Evolutionary conservation across 2,113 vertebrate species (phyloP), one percentile per base, ranked within the genome.

Genomic region (Pelodiscus sinensis): DNA sequence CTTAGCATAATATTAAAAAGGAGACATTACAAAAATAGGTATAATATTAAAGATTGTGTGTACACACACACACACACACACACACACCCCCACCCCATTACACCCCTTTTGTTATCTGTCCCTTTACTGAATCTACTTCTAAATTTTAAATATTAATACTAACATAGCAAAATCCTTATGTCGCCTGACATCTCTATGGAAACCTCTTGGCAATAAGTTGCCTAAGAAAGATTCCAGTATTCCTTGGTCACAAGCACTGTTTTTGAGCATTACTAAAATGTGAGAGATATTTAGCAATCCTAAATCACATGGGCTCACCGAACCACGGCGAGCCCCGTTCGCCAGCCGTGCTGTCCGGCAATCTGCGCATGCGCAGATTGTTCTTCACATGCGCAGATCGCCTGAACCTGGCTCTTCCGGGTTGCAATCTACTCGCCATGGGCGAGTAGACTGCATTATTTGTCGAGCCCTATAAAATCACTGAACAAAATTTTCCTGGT

Each of bases 161-260:
- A 96, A 81, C 90, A 92, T 88, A 97, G 21, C 24, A 97, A 94
- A 95, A 93, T 94, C 95, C 97, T 97, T 81, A 96, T 38, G 94
- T 97, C 95, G 97, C 96, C 97, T 98, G 90, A 87, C 81, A 97
- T 98, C 96, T 96, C 96, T 97, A 97, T 97, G 97, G 98, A 98
- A 97, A 97, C 96, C 79, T 87, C 97, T 98, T 84, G 97, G 95
- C 97, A 98, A 97, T 97, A 92, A 97, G 97, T 97, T 97, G 97
- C 87, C 90, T 83, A 95, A 96, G 96, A 97, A 98, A 97, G 96
- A 98, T 90, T 97, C 87, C 91, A 97, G 96, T 94, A 86, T 92
- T 97, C 92, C 91, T 95, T 94, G 92, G 92, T 92, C 89, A 94
- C 58, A 84, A 79, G 87, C 90, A 92, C 29, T 94, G 94, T 93